Evolutionary conservation across 2,888 invertebrate species (phyloP), one percentile per base, ranked within the genome.

Genomic region (Osmoderma eremita): DNA sequence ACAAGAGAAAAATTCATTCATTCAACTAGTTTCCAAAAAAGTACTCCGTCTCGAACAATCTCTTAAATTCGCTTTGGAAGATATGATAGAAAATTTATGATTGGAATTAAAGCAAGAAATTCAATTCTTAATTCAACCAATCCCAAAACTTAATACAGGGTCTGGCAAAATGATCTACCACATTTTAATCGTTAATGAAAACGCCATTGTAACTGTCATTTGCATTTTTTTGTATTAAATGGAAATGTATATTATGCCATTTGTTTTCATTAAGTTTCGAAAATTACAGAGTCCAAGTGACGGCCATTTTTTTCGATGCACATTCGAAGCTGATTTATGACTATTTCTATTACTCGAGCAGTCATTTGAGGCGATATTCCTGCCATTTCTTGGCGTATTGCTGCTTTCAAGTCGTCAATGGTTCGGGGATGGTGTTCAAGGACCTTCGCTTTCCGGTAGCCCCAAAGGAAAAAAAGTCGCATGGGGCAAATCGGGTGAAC

Each of bases 401-500:
- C 45, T 45, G 45, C 45, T 45, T 45, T 45, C 17, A 45, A 45
- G 6, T 45, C 2, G 2, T 45, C 45, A 45, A 45, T 45, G 45
- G 17, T 13, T n/a, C 8, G 45, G 45, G 45, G 45, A 45, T 45
- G 45, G 45, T 45, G 45, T 45, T 45, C 15, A 45, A 45, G 15
- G 17, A 45, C 17, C 45, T 45, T 45, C 45, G 45, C 45, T 15
- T 45, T 24, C 3, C 3, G 5, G 24, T 24, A 24, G 24, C 24
- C 24, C 24, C 24, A 24, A 24, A 24, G 24, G 24, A 24, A 24
- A n/a, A n/a, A 24, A 24, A 24, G 24, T 24, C 5, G 24, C 24
- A 24, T 24, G 24, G 24, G 24, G 24, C 24, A 41, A 13, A 41
- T 41, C 41, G 41, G 41, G 12, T 41, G 41, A 41, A 41, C 41